phyloP scores from a whole-genome alignment of 2,113 vertebrate species.

The Nothobranchius kuhntae region DNA sequence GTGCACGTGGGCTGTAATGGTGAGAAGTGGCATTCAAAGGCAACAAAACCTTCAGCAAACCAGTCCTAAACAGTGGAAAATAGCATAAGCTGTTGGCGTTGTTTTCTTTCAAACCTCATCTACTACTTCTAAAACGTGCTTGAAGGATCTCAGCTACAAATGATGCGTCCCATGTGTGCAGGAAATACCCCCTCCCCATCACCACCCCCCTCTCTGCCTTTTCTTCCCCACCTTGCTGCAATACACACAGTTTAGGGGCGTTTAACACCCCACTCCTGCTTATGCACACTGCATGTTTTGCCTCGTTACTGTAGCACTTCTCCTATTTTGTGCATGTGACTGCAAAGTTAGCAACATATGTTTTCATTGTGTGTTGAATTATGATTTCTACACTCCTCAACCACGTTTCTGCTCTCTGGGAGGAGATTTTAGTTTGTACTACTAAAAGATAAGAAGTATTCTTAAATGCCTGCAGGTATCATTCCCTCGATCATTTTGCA shows the following conservation, averaged over 20 bases:
- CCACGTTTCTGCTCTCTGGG: neutral
- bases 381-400: too few species aligned
- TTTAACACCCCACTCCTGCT: neutral
- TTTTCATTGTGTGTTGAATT: neutral
- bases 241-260: neutral
- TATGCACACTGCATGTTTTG: neutral
- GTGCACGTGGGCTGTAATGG: conserved; percentile 53
- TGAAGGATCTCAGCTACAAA: neutral
- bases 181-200: neutral
- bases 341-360: neutral
- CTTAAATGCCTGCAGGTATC: neutral
- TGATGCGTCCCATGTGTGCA: conserved; percentile 7
- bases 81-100: too few species aligned
- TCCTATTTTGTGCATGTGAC: neutral
- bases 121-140: neutral
- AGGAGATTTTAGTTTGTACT: neutral
- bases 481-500: neutral
- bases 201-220: neutral
- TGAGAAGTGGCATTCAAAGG: conserved; percentile 7
- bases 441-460: too few species aligned
- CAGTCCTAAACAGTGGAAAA: neutral
- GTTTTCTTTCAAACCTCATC: neutral
- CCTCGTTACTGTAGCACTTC: neutral
- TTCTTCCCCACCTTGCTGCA: neutral
- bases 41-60: neutral